A percentile compares a stretch with the other conserved stretches of the same genome.
phyloP scores from a whole-genome alignment of 2,113 vertebrate species.

The Emydocephalus ijimae region DNA sequence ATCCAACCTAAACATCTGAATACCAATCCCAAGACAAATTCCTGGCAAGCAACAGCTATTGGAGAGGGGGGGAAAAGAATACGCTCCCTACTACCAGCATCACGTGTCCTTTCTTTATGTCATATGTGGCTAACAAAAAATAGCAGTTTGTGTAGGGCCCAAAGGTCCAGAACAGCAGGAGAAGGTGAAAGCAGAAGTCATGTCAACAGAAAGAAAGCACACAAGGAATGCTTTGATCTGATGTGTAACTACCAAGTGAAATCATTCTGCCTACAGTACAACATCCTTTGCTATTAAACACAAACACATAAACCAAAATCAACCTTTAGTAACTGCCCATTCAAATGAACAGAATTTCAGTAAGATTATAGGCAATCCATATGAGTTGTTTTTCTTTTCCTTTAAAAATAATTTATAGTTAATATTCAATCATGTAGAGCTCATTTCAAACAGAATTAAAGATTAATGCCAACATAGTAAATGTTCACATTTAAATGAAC shows the following conservation, averaged over 20 bases:
- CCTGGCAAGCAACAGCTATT: conserved; percentile 51
- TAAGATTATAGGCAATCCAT: background rate
- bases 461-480: background rate
- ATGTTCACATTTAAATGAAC: background rate
- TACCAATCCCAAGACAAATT: conserved; percentile 62
- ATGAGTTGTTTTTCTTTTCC: background rate
- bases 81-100: conserved; percentile 56
- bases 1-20: conserved; percentile 14
- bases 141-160: conserved; percentile 43
- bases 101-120: background rate
- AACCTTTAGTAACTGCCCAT: background rate
- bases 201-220: conserved; percentile 62
- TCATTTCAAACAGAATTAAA: background rate
- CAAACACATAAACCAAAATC: background rate
- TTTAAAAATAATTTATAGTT: background rate
- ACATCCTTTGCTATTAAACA: background rate
- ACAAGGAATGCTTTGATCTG: conserved; percentile 61
- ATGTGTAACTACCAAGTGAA: conserved; percentile 47
- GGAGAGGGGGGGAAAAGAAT: conserved; percentile 20
- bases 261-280: conserved; percentile 20
- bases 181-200: conserved; percentile 60
- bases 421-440: background rate
- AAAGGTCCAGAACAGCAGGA: conserved; percentile 57
- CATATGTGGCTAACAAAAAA: conserved; percentile 36
- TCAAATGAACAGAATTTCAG: conserved; percentile 2